Conservation (phyloP, 2,797 vertebrate genomes). For the Paramormyrops hopkinsi region DNA sequence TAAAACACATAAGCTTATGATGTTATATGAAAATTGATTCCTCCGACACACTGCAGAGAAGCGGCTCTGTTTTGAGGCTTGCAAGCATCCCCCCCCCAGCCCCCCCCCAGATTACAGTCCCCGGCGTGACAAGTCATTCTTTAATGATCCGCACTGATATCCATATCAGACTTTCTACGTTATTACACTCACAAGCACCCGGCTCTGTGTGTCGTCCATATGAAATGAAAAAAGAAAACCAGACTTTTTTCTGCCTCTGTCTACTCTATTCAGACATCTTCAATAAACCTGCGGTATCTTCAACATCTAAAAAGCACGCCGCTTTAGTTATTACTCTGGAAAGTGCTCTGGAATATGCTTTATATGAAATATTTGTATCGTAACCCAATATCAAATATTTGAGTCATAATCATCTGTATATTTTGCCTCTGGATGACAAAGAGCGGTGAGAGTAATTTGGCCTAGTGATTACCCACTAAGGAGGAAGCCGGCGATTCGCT, state of each 20-base stretch:
- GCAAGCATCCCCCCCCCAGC: constrained; percentile 43
- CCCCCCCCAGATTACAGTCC: background rate
- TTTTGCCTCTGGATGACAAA: constrained; percentile 3
- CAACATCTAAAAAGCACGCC: background rate
- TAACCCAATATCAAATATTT: constrained; percentile 6
- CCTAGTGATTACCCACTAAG: background rate
- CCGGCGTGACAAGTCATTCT: constrained; percentile 55
- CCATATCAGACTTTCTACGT: constrained; percentile 50
- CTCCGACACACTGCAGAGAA: background rate
- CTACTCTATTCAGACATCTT: constrained; percentile 50
- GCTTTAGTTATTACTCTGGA: background rate
- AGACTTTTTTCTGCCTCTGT: constrained; percentile 44
- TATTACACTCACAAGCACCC: constrained; percentile 62
- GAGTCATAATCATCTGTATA: background rate
- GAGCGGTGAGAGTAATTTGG: constrained; percentile 3
- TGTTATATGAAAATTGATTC: constrained; percentile 9
- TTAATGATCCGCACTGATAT: constrained; percentile 57
- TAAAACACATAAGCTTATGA: background rate
- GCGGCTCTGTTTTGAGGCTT: constrained; percentile 31
- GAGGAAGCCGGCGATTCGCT: background rate
- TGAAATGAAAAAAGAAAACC: constrained; percentile 60
- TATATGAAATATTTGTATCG: constrained; percentile 8
- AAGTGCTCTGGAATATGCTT: background rate
- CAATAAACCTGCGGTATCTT: background rate
- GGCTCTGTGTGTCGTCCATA: constrained; percentile 59